Evolutionary conservation across 2,888 invertebrate species (phyloP).

Genomic region (Vannuccia rotundouncinata): DNA sequence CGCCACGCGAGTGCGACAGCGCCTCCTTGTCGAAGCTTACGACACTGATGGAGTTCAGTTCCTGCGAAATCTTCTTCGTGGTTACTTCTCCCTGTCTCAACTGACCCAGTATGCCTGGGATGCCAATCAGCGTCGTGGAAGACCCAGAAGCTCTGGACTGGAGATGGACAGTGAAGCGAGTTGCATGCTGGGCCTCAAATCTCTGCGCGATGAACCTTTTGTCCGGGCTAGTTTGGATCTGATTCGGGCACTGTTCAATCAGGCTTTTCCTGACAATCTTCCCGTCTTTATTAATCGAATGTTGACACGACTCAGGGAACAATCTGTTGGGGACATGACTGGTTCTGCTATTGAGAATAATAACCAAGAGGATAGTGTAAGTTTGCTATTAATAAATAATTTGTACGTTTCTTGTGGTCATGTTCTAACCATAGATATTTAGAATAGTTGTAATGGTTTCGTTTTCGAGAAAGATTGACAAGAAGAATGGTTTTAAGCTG

Average conservation of each 20-base stretch:
- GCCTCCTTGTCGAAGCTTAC: constrained; percentile 32
- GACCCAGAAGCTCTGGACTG: constrained; percentile 13
- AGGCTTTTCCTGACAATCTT: constrained; percentile 35
- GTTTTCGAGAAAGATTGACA: no score
- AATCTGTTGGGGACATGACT: neutral
- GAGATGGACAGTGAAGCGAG: constrained; percentile 4
- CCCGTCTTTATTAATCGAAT: constrained; percentile 33
- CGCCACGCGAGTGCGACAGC: constrained; percentile 1
- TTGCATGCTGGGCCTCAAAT: neutral
- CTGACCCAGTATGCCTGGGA: constrained; percentile 33
- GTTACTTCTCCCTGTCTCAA: neutral
- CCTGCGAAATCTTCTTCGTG: constrained; percentile 26
- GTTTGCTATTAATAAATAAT: no score
- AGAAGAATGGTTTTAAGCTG: no score
- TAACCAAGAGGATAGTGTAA: neutral
- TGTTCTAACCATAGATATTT: no score
- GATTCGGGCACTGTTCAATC: constrained; percentile 26
- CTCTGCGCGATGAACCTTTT: constrained; percentile 31
- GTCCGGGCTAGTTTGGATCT: constrained; percentile 32
- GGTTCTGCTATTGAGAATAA: neutral
- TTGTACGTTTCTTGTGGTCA: no score
- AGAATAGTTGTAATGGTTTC: no score
- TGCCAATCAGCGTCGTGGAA: constrained; percentile 30
- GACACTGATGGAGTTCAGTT: constrained; percentile 35
- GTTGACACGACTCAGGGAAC: constrained; percentile 9